Evolutionary conservation across 2,888 invertebrate species (phyloP).

Genomic region (Gnatocerus cornutus): DNA sequence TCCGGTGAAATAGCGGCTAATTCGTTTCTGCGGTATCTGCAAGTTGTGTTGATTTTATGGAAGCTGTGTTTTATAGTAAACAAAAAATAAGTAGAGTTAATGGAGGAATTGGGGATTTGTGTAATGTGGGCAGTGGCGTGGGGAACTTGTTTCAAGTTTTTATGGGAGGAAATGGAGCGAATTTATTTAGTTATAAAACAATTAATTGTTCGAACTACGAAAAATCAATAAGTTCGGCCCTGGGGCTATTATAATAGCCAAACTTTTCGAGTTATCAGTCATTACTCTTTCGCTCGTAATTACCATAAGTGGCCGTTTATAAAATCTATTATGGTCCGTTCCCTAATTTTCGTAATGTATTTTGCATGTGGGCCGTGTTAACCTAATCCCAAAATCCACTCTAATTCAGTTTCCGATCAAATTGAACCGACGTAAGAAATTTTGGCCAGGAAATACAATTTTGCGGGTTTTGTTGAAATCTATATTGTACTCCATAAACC

Average conservation of each 20-base stretch:
- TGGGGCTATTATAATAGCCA: not conserved
- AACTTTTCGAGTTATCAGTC: not conserved
- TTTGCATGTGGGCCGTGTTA: not conserved
- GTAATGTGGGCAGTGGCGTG: too few species aligned
- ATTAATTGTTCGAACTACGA: not conserved
- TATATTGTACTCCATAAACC: conserved; percentile 10
- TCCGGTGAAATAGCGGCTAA: too few species aligned
- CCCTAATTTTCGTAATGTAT: not conserved
- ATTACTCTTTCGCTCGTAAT: not conserved
- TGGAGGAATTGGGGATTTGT: not conserved
- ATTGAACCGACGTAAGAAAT: conserved; percentile 10
- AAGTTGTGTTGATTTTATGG: too few species aligned
- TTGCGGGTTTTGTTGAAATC: conserved; percentile 8
- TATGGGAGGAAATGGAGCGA: not conserved
- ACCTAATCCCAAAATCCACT: not conserved
- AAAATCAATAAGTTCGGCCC: not conserved
- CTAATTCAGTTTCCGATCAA: conserved; percentile 7
- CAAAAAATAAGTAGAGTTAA: not conserved
- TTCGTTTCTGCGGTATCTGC: too few species aligned
- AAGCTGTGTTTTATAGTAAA: not conserved
- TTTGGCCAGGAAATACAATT: conserved; percentile 10
- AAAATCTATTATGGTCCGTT: not conserved
- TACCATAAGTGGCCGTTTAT: not conserved
- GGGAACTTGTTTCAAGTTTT: not conserved
- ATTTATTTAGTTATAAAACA: not conserved